Evolutionary conservation across 2,113 vertebrate genomes (phyloP).

Genomic region (Reinhardtius hippoglossoides): DNA sequence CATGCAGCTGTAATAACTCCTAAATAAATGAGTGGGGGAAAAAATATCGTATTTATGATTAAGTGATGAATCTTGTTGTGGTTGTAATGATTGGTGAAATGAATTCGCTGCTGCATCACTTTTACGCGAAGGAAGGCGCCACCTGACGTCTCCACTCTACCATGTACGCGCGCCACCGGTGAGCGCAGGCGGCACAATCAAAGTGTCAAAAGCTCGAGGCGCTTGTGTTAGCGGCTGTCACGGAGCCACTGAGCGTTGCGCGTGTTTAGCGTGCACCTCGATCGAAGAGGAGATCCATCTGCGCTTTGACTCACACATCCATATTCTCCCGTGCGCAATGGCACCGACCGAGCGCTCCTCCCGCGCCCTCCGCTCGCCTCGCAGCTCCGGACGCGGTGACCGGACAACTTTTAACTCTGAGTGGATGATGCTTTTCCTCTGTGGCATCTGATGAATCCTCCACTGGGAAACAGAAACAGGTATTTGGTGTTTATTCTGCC

Average conservation of each 20-base stretch:
- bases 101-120: background rate
- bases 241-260: constrained; percentile 4
- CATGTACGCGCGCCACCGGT: constrained; percentile 8
- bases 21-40: too few relatives aligned
- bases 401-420: constrained; percentile 68
- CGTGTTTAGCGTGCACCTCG: background rate
- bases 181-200: constrained; percentile 3
- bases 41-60: background rate
- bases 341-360: constrained; percentile 59
- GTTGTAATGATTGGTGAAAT: background rate
- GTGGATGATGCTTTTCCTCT: constrained; percentile 47
- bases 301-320: constrained; percentile 28
- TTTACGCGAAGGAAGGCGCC: constrained; percentile 23
- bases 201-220: background rate
- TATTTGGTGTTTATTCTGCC: constrained; percentile 14
- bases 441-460: constrained; percentile 67
- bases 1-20: background rate
- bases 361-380: background rate
- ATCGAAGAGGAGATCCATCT: background rate
- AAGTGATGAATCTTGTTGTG: background rate
- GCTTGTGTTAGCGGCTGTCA: constrained; percentile 2
- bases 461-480: constrained; percentile 69
- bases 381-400: constrained; percentile 32
- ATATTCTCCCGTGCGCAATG: constrained; percentile 53
- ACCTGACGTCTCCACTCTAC: constrained; percentile 36